Percentiles rank a stretch among this genome's conserved stretches.
These are phyloP conservation scores for Perodicticus potto DNA, from an alignment of 2,797 vertebrate genomes.

Conservation along the genomic window DNA sequence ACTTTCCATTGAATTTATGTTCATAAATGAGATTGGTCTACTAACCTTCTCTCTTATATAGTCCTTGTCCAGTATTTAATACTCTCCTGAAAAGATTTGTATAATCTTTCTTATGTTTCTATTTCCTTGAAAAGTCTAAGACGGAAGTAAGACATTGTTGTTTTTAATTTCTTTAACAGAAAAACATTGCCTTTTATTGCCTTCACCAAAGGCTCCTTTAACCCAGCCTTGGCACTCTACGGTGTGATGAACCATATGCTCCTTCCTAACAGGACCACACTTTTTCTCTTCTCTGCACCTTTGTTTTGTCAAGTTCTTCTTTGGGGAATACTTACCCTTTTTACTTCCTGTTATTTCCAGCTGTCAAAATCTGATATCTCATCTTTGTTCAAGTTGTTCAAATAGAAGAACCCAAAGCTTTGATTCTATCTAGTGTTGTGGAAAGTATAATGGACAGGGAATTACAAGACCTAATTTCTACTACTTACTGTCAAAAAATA, in stretches of 20 bases:
- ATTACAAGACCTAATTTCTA: slow-evolving; percentile 44
- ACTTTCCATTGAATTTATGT: slow-evolving; percentile 12
- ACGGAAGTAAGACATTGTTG: background rate
- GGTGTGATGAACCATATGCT: background rate
- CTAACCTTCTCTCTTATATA: background rate
- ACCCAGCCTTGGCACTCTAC: background rate
- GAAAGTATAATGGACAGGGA: slow-evolving; percentile 19
- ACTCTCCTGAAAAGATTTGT: background rate
- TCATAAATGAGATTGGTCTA: background rate
- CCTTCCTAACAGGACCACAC: background rate
- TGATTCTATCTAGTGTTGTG: slow-evolving; percentile 18
- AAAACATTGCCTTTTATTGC: background rate
- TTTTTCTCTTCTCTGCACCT: background rate
- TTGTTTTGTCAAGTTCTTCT: slow-evolving; percentile 40
- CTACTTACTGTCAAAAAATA: slow-evolving; percentile 34
- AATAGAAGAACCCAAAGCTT: slow-evolving; percentile 53
- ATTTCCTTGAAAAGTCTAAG: background rate
- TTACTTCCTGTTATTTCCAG: slow-evolving; percentile 41
- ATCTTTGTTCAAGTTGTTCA: slow-evolving; percentile 61
- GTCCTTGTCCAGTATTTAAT: background rate
- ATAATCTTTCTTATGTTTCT: background rate
- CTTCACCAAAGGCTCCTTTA: background rate
- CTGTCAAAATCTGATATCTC: slow-evolving; percentile 52
- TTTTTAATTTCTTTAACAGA: background rate
- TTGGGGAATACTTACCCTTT: slow-evolving; percentile 11